Evolutionary conservation across 2,888 invertebrate genomes (phyloP), one percentile per base, ranked within the genome.

Genomic region (Phymatocera aterrima): DNA sequence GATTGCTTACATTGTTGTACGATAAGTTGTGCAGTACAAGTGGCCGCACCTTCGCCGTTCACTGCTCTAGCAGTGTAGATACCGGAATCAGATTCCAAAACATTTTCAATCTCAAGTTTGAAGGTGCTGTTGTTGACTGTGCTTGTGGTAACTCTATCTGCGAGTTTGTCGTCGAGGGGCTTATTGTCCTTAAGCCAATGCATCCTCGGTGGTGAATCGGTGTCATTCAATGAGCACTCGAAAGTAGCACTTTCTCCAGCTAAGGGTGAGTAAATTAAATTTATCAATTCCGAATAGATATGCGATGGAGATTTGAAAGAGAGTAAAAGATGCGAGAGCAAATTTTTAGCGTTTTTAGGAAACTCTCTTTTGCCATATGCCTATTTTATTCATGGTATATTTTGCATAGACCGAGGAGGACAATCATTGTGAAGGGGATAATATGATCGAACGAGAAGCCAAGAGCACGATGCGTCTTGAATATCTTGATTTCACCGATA

Each of bases 121-220:
- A 95, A 95, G 2, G 90, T 89, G 78, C 93, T 93, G 82, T 93
- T 93, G 78, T 93, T 93, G 28, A 93, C 91, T 15, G 92, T 92
- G 75, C 92, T 92, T 6, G 94, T 93, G 83, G 94, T 93, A 75
- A 96, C 94, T 18, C 96, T 93, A 88, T 96, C 96, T 82, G 96
- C 95, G 77, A 96, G 91, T 75, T 92, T 93, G 89, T 96, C 95
- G 57, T 94, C 94, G 84, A 97, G 88, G 0, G 96, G 95, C 90
- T 95, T 95, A 91, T 97, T 97, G 91, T 97, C 96, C 91, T 97
- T 97, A 83, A 97, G 90, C 97, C 97, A 98, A 15, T 94, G 94
- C 81, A 97, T 94, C 48, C 92, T 91, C 1, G 91, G 90, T 1
- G 89, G 85, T 48, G 93, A 92, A 15, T 93, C 93, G 70, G 92